Base-by-base conservation (phyloP, 2,888 invertebrate genomes). In the Tenthredo mesomela region DNA sequence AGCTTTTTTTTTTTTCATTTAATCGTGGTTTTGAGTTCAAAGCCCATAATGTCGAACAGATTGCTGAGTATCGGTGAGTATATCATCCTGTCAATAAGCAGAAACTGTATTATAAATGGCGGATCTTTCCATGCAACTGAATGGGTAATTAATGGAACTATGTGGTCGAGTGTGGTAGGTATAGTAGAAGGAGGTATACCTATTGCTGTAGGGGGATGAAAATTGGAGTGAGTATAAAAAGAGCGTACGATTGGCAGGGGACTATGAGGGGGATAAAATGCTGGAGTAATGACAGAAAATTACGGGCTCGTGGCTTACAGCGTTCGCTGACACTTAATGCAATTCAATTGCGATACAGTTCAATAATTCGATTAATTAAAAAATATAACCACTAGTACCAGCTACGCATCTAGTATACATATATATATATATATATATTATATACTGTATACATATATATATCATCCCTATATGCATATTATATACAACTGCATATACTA, bases 331-430 rank as follows among this genome's bases (percentile, higher is more conserved):
- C 91, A 91, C 92, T 92, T 92, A 91, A 92, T 92, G 92, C 92
- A 90, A 92, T 91, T 91, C 91, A 89, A 92, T 92, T 90, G 91
- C 90, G 89, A 91, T 91, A 92, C 93, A 93, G 93, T 93, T 91
- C 90, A 92, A 92, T 92, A 93, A 92, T 92, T 93, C 92, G 91
- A 92, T 92, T 93, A 93, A 93, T 93, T 93, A 93, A 92, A 93
- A 92, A 92, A 92, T 91, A 89, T 90, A 88, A 88, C 87, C 88
- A 89, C 89, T 85, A 88, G 40, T 54, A 77, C 10, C 54, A 54
- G 29, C 47, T 29, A n/a, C 58, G 33, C 61, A 37, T 7, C 12
- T 37, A 37, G 58, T 54, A n/a, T 54, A 21, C 33, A 7, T 21
- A 18, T 58, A 37, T 29, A 33, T 4, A 33, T 33, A 33, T 33